Evolutionary conservation across 1,140 invertebrate species (phyloP).

Genomic region (Drosophila setifemur): DNA sequence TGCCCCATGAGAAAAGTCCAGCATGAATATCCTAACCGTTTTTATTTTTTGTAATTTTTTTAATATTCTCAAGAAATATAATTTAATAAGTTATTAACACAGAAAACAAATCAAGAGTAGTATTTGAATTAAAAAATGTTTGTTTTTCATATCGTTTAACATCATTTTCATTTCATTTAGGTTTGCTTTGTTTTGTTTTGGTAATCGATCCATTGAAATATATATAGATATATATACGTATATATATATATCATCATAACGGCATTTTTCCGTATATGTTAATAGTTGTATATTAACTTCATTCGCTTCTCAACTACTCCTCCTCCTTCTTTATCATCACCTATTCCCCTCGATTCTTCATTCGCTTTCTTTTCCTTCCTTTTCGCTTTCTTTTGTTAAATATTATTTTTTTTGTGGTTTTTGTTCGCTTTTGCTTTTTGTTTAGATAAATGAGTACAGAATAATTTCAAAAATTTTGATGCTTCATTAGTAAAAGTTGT

Average conservation of each 20-base stretch:
- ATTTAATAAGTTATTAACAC: conserved; percentile 80
- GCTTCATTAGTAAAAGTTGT: conserved; percentile 75
- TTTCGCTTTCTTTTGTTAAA: background rate
- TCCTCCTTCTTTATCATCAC: conserved; percentile 14
- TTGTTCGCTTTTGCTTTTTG: conserved; percentile 23
- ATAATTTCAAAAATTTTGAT: conserved; percentile 76
- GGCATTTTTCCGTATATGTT: conserved; percentile 36
- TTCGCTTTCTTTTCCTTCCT: background rate
- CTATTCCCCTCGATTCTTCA: background rate
- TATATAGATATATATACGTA: conserved; percentile 60
- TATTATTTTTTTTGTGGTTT: conserved; percentile 14
- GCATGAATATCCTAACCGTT: conserved; percentile 79
- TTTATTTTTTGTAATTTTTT: conserved; percentile 48
- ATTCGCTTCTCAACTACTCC: no score
- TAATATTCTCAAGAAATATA: conserved; percentile 79
- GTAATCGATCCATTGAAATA: conserved; percentile 77
- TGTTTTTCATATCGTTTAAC: conserved; percentile 69
- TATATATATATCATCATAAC: conserved; percentile 35
- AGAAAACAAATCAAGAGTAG: conserved; percentile 80
- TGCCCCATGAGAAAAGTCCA: background rate
- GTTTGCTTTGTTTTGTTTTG: conserved; percentile 49
- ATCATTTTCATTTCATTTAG: conserved; percentile 56
- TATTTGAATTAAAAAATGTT: conserved; percentile 79
- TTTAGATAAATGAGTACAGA: conserved; percentile 68
- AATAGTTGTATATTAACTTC: conserved; percentile 57